Evolutionary conservation across 2,113 vertebrate species (phyloP).

Genomic region (Paratilapia polleni): DNA sequence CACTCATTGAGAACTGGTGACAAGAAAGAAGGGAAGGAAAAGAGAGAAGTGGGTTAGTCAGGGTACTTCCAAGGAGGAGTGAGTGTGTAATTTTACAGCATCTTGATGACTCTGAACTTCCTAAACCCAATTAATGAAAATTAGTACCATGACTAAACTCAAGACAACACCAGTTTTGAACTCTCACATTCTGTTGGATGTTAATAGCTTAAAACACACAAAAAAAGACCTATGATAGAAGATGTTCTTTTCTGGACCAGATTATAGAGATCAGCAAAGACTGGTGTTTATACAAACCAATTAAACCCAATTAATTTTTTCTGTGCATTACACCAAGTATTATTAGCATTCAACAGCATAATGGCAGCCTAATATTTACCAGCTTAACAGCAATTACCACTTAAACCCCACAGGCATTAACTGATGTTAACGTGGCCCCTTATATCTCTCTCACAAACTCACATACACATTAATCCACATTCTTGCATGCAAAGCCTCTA

Average conservation of each 20-base stretch:
- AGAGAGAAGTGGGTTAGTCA: neutral
- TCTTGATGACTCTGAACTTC: neutral
- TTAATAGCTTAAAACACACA: neutral
- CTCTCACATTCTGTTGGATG: rapidly evolving
- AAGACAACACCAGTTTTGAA: neutral
- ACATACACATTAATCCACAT: neutral
- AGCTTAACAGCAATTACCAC: neutral
- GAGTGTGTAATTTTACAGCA: neutral
- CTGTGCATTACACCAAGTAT: neutral
- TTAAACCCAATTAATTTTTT: neutral
- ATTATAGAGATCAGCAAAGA: neutral
- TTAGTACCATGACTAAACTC: neutral
- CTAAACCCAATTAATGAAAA: neutral
- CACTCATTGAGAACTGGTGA: neutral
- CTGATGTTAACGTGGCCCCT: neutral
- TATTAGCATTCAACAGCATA: neutral
- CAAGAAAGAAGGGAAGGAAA: neutral
- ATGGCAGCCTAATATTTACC: neutral
- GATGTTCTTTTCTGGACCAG: neutral
- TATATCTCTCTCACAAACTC: neutral
- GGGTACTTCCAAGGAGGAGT: neutral
- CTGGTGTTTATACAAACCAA: neutral
- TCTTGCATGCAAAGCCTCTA: neutral
- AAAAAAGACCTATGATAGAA: neutral
- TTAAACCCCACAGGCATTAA: neutral